Base-by-base conservation (phyloP, 2,113 vertebrate genomes). In the Nesogale talazaci region DNA sequence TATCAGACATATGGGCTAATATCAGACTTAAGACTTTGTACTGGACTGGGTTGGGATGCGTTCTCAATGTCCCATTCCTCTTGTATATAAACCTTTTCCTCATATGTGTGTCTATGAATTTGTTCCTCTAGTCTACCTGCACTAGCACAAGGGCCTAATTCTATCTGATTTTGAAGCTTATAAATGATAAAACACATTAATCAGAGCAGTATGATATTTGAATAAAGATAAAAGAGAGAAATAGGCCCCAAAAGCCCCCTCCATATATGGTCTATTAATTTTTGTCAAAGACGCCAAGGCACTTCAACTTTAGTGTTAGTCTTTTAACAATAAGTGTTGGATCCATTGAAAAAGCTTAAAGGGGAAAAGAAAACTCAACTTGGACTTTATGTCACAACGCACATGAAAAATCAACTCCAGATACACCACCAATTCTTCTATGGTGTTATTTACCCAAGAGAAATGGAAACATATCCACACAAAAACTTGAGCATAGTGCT, bases 201-300 rank as follows among this genome's bases (percentile, higher is more conserved):
- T 72, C 42, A 83, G 87, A 34, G 40, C 0, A 86, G 29, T 57
- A 31, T n/a, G 31, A 22, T 80, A 70, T 29, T 86, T 14, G 31
- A 81, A 86, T 91, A 83, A 61, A 74, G 22, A 63, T 40, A 83
- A 29, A 88, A 12, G 75, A 87, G n/a, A 86, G 79, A 93, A 75
- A 89, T 29, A 86, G 34, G 74, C 29, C 17, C 61, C 70, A 9
- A 3, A 67, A 31, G 31, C 4, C 14, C 27, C 65, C 29, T 31
- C n/a, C 6, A 57, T 22, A 20, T 31, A n/a, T 70, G 34, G 83
- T 0, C 16, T 25, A 80, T 8, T 83, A 12, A 42, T 61, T 90
- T 92, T 86, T 67, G 19, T 93, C 42, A 79, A 69, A 93, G 42
- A 3, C 83, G 7, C 16, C 36, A 91, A 76, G 74, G 16, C 74